A percentile compares a stretch with the other conserved stretches of the same genome.
Conservation (phyloP, 2,888 invertebrate species). For the Notodonta ziczac region DNA sequence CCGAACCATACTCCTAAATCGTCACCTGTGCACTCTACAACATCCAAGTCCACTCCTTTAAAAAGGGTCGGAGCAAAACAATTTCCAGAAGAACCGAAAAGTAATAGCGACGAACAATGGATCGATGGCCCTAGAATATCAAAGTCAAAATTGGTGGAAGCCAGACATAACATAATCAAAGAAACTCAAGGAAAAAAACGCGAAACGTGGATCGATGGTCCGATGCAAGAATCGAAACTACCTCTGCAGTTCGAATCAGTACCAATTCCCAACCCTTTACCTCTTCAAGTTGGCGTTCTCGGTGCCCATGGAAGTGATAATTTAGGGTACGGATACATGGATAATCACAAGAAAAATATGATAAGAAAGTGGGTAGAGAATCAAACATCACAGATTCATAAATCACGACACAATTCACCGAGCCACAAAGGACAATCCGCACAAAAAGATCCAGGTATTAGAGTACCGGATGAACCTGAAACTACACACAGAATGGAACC, state of each 20-base stretch:
- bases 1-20: conserved; percentile 81
- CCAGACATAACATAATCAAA: conserved; percentile 89
- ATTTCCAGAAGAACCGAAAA: conserved; percentile 67
- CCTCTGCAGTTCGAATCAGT: conserved; percentile 76
- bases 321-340: conserved; percentile 94
- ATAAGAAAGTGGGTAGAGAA: conserved; percentile 97
- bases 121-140: conserved; percentile 97
- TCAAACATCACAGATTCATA: conserved; percentile 92
- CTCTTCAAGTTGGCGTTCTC: conserved; percentile 73
- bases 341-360: conserved; percentile 96
- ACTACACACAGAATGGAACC: conserved; percentile 73
- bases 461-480: conserved; percentile 60
- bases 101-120: conserved; percentile 95
- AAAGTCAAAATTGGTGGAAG: conserved; percentile 92
- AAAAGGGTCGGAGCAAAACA: conserved; percentile 78
- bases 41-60: conserved; percentile 81
- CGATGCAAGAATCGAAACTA: conserved; percentile 87
- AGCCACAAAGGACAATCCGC: conserved; percentile 60
- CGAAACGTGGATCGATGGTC: conserved; percentile 98
- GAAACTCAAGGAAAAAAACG: conserved; percentile 91
- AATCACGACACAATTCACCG: conserved; percentile 85
- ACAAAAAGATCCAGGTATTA: conserved; percentile 57
- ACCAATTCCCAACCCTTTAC: conserved; percentile 84
- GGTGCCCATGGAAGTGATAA: conserved; percentile 77
- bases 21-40: conserved; percentile 75